Evolutionary conservation across 2,797 vertebrate genomes (phyloP).

Genomic region (Tauraco hartlaubi): DNA sequence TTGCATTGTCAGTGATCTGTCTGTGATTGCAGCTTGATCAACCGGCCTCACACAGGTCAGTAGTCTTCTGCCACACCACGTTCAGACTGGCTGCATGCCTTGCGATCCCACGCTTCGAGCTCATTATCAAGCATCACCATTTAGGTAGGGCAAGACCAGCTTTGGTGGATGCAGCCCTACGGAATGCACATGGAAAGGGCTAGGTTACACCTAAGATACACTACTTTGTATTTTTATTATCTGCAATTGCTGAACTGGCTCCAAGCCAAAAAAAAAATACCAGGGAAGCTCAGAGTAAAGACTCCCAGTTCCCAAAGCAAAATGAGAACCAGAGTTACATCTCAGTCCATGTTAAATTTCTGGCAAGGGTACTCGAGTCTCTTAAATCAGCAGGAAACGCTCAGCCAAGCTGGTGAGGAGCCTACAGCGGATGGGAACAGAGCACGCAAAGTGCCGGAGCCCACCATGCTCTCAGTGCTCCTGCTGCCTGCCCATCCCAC

Average conservation of each 20-base stretch:
- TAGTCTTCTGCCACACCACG: neutral
- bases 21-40: neutral
- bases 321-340: neutral
- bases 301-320: neutral
- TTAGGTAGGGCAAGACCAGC: neutral
- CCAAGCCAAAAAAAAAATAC: neutral
- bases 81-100: fast-evolving
- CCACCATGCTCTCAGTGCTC: fast-evolving
- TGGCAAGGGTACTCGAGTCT: neutral
- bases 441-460: neutral
- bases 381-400: neutral
- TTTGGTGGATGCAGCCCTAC: neutral
- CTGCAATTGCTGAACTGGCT: neutral
- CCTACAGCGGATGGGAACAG: neutral
- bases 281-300: neutral
- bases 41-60: neutral
- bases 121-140: neutral
- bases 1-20: neutral
- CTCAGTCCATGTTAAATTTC: neutral
- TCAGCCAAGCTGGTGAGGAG: neutral
- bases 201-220: neutral
- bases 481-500: neutral
- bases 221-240: neutral
- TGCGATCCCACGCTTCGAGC: neutral
- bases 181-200: neutral